These are phyloP conservation scores for Heterodera carotae DNA, from an alignment of 1,140 invertebrate species.

Conservation along the genomic window DNA sequence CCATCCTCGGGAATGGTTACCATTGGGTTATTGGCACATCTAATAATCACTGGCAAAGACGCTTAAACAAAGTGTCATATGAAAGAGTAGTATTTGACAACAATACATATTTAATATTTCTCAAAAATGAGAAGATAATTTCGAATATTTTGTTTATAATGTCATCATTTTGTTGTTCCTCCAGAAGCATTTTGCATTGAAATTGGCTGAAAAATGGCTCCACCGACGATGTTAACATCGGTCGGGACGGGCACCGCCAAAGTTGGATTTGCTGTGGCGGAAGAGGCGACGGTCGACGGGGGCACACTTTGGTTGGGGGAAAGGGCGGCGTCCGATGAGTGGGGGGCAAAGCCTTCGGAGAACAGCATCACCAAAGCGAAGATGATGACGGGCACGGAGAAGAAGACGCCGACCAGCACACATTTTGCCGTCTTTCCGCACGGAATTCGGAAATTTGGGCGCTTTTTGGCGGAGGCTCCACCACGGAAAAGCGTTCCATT, in stretches of 20 bases:
- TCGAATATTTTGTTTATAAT: not conserved
- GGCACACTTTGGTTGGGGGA: not conserved
- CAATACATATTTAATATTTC: no score
- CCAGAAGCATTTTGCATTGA: constrained; percentile 25
- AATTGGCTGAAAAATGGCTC: constrained; percentile 29
- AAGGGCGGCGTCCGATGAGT: not conserved
- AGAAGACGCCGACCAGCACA: constrained; percentile 24
- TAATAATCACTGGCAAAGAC: no score
- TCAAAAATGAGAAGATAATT: not conserved
- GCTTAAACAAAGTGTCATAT: no score
- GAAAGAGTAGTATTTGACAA: no score
- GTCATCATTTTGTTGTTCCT: not conserved
- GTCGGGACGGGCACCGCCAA: not conserved
- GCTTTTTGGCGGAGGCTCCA: not conserved
- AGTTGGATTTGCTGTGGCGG: not conserved
- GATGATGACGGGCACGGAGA: constrained; percentile 40
- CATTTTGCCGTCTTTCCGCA: constrained; percentile 28
- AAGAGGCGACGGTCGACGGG: not conserved
- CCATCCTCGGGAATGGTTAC: no score
- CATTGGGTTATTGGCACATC: no score
- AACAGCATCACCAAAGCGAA: constrained; percentile 41
- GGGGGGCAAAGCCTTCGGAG: constrained; percentile 33
- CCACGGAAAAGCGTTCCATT: not conserved
- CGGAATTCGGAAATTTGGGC: not conserved
- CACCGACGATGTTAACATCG: constrained; percentile 28